phyloP scores from a whole-genome alignment of 2,113 vertebrate species.

The Noctilio leporinus region DNA sequence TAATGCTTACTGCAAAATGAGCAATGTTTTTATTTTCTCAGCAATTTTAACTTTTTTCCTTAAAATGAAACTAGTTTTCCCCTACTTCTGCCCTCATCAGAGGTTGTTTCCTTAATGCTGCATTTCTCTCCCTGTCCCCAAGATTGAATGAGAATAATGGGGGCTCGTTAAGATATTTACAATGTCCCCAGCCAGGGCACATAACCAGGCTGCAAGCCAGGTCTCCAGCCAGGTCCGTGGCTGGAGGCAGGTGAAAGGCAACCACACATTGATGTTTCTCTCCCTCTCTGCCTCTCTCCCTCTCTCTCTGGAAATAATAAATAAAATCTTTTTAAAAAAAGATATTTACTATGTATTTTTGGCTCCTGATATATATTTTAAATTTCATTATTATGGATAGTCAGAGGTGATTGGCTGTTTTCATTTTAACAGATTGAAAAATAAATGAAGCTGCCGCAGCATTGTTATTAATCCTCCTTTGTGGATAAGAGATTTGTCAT shows the following conservation, averaged over 20 bases:
- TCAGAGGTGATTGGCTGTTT: constrained; percentile 37
- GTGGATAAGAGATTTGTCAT: constrained; percentile 25
- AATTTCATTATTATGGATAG: constrained; percentile 26
- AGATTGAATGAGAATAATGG: neutral
- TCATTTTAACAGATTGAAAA: constrained; percentile 54
- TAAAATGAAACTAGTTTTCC: constrained; percentile 16
- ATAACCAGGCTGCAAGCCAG: no score
- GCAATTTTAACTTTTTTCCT: constrained; percentile 15
- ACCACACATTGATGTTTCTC: no score
- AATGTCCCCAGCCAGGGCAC: no score
- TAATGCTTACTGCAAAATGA: neutral
- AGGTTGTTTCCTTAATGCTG: neutral
- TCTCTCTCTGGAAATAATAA: no score
- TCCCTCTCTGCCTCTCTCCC: no score
- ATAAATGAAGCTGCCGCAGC: constrained; percentile 25
- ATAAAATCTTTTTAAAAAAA: no score
- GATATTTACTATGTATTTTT: constrained; percentile 17
- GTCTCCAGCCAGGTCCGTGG: no score
- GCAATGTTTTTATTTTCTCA: neutral
- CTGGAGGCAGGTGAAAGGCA: no score
- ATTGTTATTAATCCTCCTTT: constrained; percentile 6
- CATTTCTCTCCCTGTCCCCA: neutral
- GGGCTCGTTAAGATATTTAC: neutral
- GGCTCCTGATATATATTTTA: neutral
- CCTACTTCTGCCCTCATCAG: neutral